These are phyloP conservation scores for Amblyopsis hoosieri DNA, from an alignment of 2,797 vertebrate species.

Conservation along the genomic window DNA sequence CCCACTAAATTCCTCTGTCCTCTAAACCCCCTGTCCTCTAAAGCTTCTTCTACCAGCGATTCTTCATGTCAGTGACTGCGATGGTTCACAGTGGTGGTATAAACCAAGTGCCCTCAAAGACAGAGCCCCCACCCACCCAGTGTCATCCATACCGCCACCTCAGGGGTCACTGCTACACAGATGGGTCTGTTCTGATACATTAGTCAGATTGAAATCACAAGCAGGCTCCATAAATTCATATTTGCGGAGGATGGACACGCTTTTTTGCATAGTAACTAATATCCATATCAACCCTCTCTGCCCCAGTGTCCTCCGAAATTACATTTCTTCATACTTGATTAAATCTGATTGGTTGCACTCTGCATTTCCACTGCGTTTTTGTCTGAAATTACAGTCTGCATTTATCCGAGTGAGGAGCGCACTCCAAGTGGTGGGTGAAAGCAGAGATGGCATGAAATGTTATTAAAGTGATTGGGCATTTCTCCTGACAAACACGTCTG, in stretches of 20 bases:
- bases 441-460: slow-evolving; percentile 74
- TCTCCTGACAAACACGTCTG: slow-evolving; percentile 68
- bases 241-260: slow-evolving; percentile 64
- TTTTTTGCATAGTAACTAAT: slow-evolving; percentile 74
- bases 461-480: slow-evolving; percentile 71
- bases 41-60: background rate
- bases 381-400: slow-evolving; percentile 68
- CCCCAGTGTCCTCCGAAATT: slow-evolving; percentile 75
- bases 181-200: slow-evolving; percentile 81
- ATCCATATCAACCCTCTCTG: slow-evolving; percentile 67
- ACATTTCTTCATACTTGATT: slow-evolving; percentile 79
- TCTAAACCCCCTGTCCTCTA: background rate
- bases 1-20: background rate
- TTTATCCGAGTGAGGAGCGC: slow-evolving; percentile 52
- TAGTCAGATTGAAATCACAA: slow-evolving; percentile 81
- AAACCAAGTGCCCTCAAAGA: slow-evolving; percentile 49
- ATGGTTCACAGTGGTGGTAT: slow-evolving; percentile 38
- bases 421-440: slow-evolving; percentile 62
- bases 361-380: slow-evolving; percentile 65
- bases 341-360: slow-evolving; percentile 74
- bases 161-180: slow-evolving; percentile 74
- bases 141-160: slow-evolving; percentile 54
- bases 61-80: slow-evolving; percentile 42
- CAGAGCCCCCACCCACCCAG: slow-evolving; percentile 12
- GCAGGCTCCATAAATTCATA: slow-evolving; percentile 78